Conservation (phyloP, 2,113 vertebrate genomes). For the Gobio gobio region DNA sequence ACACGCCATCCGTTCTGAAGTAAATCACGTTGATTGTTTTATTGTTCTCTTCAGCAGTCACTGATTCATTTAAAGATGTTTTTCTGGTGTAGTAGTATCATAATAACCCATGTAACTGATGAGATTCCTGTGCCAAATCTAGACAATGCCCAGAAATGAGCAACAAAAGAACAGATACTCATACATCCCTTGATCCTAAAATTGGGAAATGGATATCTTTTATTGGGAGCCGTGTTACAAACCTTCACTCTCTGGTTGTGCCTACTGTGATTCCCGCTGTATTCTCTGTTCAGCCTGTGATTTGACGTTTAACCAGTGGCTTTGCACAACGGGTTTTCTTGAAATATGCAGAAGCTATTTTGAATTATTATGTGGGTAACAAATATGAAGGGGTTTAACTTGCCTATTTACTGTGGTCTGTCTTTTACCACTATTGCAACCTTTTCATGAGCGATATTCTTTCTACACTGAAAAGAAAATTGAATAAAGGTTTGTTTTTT, state of each 20-base stretch:
- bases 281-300: not conserved
- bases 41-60: not conserved
- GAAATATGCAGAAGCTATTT: not conserved
- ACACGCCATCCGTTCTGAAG: not conserved
- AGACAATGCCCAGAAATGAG: not conserved
- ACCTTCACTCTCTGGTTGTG: not conserved
- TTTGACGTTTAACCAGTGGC: not conserved
- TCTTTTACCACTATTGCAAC: constrained; percentile 8
- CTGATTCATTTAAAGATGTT: not conserved
- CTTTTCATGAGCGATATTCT: constrained; percentile 8
- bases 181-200: not conserved
- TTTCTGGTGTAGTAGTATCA: not conserved
- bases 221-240: not conserved
- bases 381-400: not conserved
- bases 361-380: not conserved
- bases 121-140: constrained; percentile 12
- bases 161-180: not conserved
- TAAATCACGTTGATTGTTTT: too few relatives aligned
- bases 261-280: not conserved
- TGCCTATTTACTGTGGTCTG: constrained; percentile 10
- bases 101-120: too few relatives aligned
- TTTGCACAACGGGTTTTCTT: constrained; percentile 4
- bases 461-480: constrained; percentile 15
- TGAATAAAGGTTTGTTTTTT: not conserved
- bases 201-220: not conserved